Conservation (phyloP, 2,113 vertebrate genomes). For the Phyllostomus hastatus region DNA sequence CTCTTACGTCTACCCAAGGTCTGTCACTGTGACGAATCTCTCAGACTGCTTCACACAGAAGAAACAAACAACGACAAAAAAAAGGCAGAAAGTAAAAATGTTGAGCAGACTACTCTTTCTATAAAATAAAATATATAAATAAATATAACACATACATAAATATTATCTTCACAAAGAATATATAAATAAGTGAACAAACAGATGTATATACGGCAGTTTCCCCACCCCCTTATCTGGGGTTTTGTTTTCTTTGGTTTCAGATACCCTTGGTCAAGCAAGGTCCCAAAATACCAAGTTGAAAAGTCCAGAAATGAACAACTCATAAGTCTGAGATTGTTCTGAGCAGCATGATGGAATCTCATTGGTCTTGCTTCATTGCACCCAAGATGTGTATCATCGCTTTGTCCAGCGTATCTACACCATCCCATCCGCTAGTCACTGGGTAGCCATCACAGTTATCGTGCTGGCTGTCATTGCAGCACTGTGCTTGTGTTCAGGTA, state of each 20-base stretch:
- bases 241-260: background rate
- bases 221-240: background rate
- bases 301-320: background rate
- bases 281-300: background rate
- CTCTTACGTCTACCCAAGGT: background rate
- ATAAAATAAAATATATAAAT: constrained; percentile 52
- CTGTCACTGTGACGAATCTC: background rate
- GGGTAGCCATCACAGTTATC: background rate
- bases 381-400: too few relatives aligned
- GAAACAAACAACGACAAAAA: background rate
- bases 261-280: background rate
- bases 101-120: background rate
- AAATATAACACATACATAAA: background rate
- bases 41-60: background rate
- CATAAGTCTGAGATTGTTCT: background rate
- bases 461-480: background rate
- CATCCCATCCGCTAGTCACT: background rate
- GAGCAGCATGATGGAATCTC: background rate
- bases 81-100: constrained; percentile 19
- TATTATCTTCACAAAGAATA: background rate
- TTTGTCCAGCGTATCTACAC: background rate
- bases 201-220: background rate
- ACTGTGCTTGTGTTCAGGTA: too few relatives aligned
- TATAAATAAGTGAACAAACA: background rate
- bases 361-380: background rate